phyloP scores from a whole-genome alignment of 2,113 vertebrate species.

The Alosa alosa region DNA sequence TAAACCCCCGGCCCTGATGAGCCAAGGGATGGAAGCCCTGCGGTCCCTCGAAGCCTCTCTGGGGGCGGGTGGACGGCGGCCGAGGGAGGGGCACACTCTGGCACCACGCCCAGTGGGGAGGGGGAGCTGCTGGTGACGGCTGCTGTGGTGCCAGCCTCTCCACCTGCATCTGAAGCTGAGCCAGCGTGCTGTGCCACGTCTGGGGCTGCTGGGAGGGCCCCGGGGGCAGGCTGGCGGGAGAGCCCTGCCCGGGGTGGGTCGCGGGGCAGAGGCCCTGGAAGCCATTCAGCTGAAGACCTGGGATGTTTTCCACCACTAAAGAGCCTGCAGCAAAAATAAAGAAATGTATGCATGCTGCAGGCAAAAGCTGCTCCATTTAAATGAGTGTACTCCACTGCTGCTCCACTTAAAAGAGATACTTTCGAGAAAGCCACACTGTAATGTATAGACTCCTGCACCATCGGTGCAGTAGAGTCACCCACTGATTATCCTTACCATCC shows the following conservation, averaged over 20 bases:
- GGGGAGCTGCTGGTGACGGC: conserved; percentile 61
- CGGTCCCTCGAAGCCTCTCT: conserved; percentile 65
- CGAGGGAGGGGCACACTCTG: conserved; percentile 63
- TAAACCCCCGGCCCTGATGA: conserved; percentile 63
- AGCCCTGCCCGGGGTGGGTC: conserved; percentile 43
- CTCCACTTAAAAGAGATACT: background rate
- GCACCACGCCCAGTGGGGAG: conserved; percentile 73
- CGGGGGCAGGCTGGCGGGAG: conserved; percentile 30
- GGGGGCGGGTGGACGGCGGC: conserved; percentile 60
- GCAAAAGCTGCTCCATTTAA: background rate
- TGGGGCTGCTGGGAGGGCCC: conserved; percentile 51
- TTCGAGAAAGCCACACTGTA: background rate
- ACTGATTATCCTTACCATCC: background rate
- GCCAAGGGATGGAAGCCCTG: conserved; percentile 56
- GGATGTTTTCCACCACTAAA: conserved; percentile 67
- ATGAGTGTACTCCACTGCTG: background rate
- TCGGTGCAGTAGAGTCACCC: background rate
- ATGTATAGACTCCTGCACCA: background rate
- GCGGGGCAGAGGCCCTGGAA: conserved; percentile 49
- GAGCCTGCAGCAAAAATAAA: conserved; percentile 58
- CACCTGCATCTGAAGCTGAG: conserved; percentile 78
- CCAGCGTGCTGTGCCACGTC: conserved; percentile 70
- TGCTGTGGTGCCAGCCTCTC: conserved; percentile 69
- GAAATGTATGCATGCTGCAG: background rate
- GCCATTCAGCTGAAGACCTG: conserved; percentile 48